Conservation (phyloP, 2,888 invertebrate genomes). For the Bugulina stolonifera region DNA sequence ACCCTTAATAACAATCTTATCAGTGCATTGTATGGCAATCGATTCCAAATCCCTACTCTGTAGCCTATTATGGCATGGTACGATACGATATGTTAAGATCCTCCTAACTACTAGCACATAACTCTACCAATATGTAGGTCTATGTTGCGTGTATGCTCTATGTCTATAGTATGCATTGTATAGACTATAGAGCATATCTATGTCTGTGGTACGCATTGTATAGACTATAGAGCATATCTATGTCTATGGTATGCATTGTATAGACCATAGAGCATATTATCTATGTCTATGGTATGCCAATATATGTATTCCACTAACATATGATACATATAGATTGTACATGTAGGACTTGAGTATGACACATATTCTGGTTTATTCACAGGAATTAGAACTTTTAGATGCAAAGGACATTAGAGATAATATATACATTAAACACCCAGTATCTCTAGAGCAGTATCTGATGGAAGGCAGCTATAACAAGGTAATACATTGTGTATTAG, state of each 20-base stretch:
- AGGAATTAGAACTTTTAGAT: conserved; percentile 83
- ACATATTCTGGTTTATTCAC: conserved; percentile 17
- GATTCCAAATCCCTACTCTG: no score
- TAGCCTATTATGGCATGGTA: no score
- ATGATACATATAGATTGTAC: no score
- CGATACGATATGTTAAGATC: no score
- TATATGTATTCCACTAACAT: background rate
- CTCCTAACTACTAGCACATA: no score
- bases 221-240: background rate
- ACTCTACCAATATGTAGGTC: no score
- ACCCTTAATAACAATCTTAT: no score
- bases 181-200: background rate
- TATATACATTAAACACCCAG: conserved; percentile 86
- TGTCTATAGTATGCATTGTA: background rate
- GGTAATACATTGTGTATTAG: conserved; percentile 51
- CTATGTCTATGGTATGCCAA: background rate
- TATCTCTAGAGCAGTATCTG: conserved; percentile 92
- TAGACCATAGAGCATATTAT: background rate
- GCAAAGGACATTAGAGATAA: conserved; percentile 85
- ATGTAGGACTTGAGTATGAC: no score
- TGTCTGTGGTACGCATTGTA: no score
- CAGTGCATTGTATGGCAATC: no score
- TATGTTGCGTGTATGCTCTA: no score
- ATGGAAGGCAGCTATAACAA: conserved; percentile 99
- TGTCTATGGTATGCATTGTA: no score